Conservation (phyloP, 2,888 invertebrate species). For the Calameuta idolon region DNA sequence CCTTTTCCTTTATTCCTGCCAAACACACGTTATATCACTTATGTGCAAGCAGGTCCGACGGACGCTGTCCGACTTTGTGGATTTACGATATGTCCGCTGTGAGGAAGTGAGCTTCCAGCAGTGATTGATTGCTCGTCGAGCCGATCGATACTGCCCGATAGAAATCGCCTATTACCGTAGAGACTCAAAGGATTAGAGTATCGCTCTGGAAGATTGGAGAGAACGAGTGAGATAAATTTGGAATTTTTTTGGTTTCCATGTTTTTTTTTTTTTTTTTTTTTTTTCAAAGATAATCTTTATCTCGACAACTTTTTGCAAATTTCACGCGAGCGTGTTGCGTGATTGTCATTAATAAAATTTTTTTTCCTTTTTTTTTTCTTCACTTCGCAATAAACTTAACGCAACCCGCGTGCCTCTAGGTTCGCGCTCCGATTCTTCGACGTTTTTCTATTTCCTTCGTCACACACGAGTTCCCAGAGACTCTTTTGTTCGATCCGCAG, state of each 20-base stretch:
- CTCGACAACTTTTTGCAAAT: too few relatives aligned
- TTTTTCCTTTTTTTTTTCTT: too few relatives aligned
- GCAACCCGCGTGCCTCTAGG: too few relatives aligned
- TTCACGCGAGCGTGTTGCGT: too few relatives aligned
- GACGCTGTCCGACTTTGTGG: neutral
- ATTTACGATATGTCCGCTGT: neutral
- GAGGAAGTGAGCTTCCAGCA: neutral
- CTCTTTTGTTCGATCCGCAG: neutral
- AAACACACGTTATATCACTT: neutral
- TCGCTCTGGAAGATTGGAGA: neutral
- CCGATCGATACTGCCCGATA: neutral
- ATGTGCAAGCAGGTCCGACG: neutral
- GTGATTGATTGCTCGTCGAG: neutral
- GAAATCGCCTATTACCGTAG: neutral
- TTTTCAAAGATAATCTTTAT: too few relatives aligned
- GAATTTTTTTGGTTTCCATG: too few relatives aligned
- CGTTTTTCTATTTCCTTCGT: neutral
- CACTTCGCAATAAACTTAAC: too few relatives aligned
- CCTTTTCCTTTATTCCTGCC: neutral
- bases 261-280: too few relatives aligned
- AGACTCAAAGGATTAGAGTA: neutral
- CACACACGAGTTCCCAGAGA: neutral
- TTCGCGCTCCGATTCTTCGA: neutral
- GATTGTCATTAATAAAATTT: too few relatives aligned
- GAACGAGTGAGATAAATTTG: too few relatives aligned